Evolutionary conservation across 2,113 vertebrate genomes (phyloP).

Genomic region (Euleptes europaea): DNA sequence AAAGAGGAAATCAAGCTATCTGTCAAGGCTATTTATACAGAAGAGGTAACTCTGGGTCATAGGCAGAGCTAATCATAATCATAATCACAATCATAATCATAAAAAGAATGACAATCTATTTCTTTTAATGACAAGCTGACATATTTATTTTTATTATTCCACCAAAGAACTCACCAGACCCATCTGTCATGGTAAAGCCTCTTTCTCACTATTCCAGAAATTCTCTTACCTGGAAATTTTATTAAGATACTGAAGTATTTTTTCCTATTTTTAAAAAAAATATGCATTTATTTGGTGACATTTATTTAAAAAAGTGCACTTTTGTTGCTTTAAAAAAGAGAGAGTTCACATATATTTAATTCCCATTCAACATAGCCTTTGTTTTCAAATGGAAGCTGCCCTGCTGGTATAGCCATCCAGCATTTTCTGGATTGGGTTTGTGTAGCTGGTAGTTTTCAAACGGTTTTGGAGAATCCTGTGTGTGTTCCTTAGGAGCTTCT

Average conservation of each 20-base stretch:
- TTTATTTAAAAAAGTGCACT: background rate
- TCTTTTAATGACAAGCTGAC: conserved; percentile 72
- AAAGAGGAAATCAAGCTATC: conserved; percentile 58
- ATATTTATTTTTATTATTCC: conserved; percentile 71
- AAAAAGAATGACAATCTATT: conserved; percentile 68
- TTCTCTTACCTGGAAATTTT: conserved; percentile 11
- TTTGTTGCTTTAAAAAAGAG: conserved; percentile 10
- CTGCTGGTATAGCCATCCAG: background rate
- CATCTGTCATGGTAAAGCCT: conserved; percentile 61
- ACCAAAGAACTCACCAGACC: conserved; percentile 51
- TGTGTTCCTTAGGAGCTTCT: background rate
- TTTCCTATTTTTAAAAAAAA: background rate
- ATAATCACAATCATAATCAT: conserved; percentile 35
- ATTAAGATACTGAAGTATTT: background rate
- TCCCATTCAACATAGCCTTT: no score
- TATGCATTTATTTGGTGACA: background rate
- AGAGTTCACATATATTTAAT: background rate
- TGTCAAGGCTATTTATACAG: conserved; percentile 66
- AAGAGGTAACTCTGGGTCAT: conserved; percentile 65
- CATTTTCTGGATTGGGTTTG: background rate
- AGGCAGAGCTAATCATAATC: conserved; percentile 48
- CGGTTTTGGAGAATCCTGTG: background rate
- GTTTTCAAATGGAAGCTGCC: background rate
- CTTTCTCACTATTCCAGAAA: conserved; percentile 24
- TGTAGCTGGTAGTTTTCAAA: background rate